These are phyloP conservation scores for Listronotus oregonensis DNA, from an alignment of 1,140 invertebrate species.

Conservation along the genomic window DNA sequence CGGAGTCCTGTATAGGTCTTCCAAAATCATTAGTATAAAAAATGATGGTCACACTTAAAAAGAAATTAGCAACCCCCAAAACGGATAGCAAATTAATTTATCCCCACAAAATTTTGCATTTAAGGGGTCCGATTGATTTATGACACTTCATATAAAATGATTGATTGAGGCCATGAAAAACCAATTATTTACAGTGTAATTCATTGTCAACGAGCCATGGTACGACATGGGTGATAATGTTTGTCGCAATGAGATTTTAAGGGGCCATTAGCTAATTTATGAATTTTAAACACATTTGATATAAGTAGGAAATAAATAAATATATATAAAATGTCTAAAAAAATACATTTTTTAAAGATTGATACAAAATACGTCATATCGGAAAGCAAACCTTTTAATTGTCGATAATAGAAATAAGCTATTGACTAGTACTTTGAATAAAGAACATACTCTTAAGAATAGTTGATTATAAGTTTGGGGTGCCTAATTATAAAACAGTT, in stretches of 20 bases:
- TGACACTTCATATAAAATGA: slow-evolving; percentile 17
- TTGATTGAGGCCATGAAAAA: slow-evolving; percentile 26
- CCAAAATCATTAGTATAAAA: slow-evolving; percentile 28
- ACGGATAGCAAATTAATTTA: slow-evolving; percentile 28
- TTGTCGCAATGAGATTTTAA: slow-evolving; percentile 5
- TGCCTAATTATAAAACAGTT: too few relatives aligned
- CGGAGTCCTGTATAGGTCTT: background rate
- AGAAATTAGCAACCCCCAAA: slow-evolving; percentile 14
- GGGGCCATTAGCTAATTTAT: background rate
- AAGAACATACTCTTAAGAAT: too few relatives aligned
- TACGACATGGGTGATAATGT: slow-evolving; percentile 3
- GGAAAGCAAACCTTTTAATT: too few relatives aligned
- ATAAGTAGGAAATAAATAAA: too few relatives aligned
- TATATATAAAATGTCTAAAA: too few relatives aligned
- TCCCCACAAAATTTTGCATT: slow-evolving; percentile 24
- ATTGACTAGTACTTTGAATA: too few relatives aligned
- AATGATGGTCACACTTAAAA: slow-evolving; percentile 14
- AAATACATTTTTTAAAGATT: too few relatives aligned
- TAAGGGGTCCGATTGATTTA: slow-evolving; percentile 29
- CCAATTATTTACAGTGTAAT: slow-evolving; percentile 27
- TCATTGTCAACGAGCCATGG: slow-evolving; percentile 19
- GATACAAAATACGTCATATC: too few relatives aligned
- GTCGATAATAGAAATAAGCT: too few relatives aligned
- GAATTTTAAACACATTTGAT: background rate
- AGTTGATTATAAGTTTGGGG: too few relatives aligned